Conservation (phyloP, 2,113 vertebrate species). For the Cebidichthys violaceus region DNA sequence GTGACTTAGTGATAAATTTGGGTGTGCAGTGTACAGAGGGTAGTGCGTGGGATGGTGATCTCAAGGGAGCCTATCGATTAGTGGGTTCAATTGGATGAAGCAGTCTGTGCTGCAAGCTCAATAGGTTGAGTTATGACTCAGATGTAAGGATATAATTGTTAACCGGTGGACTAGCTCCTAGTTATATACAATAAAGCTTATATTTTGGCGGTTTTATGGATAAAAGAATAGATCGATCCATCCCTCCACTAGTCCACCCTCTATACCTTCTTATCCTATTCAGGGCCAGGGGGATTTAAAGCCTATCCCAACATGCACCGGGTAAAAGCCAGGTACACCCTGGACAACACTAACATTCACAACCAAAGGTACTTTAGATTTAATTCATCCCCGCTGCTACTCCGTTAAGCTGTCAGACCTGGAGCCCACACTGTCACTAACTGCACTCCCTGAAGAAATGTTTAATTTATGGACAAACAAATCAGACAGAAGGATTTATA, state of each 20-base stretch:
- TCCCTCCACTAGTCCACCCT: background rate
- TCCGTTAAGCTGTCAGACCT: background rate
- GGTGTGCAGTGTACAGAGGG: conserved; percentile 22
- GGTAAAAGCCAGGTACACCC: background rate
- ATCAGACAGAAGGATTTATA: background rate
- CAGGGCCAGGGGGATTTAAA: background rate
- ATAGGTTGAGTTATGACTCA: conserved; percentile 63
- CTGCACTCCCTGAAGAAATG: background rate
- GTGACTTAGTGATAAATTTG: conserved; percentile 44
- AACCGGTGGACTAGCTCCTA: conserved; percentile 9
- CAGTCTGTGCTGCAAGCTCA: conserved; percentile 48
- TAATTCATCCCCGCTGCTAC: background rate
- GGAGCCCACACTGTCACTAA: background rate
- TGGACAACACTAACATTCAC: background rate
- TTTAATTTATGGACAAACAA: background rate
- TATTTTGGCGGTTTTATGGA: conserved; percentile 14
- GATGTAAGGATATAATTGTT: conserved; percentile 30
- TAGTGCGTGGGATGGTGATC: conserved; percentile 53
- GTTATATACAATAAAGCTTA: conserved; percentile 4
- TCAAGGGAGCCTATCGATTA: conserved; percentile 64
- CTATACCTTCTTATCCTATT: background rate
- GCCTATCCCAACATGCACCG: background rate
- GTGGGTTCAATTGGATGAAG: conserved; percentile 49
- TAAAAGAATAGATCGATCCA: conserved; percentile 8
- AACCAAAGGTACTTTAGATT: background rate